Conservation (phyloP, 2,113 vertebrate species). For the cat (Felis catus) region F.catus_Fca126_mat1.0 CM031412.1:223464001-223464500, state of each 20-base stretch:
- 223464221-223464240: neutral
- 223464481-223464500: neutral
- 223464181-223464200: fast-evolving
- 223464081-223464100: neutral
- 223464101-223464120: neutral
- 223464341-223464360: neutral
- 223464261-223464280: neutral
- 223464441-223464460: neutral
- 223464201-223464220: neutral
- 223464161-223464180: neutral
- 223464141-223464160: too few relatives aligned
- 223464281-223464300: neutral
- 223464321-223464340: neutral
- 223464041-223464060: neutral
- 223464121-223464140: neutral
- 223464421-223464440: neutral
- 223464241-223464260: neutral
- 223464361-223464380: neutral
- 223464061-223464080: fast-evolving
- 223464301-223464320: neutral
- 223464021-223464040: neutral
- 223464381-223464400: neutral
- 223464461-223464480: neutral
- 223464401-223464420: neutral
- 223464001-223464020: neutral